phyloP scores from a whole-genome alignment of 2,888 invertebrate genomes.

The Megaustenia siamemsis region DNA sequence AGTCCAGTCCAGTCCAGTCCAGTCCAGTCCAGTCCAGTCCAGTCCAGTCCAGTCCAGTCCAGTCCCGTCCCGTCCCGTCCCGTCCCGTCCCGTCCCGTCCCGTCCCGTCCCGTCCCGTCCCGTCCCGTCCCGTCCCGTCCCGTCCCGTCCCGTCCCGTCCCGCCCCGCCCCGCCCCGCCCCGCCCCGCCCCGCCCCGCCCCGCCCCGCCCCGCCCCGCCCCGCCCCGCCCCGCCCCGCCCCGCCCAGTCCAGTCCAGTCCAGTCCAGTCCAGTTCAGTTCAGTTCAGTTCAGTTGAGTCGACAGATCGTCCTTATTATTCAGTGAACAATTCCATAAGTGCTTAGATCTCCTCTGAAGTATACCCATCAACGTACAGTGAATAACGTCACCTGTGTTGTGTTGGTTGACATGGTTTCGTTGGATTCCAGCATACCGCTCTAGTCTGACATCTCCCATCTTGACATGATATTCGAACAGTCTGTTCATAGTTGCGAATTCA shows the following conservation, averaged over 20 bases:
- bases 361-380: too few relatives aligned
- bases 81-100: conserved; percentile 39
- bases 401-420: too few relatives aligned
- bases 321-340: too few relatives aligned
- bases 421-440: too few relatives aligned
- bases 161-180: conserved; percentile 28
- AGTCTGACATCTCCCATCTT: too few relatives aligned
- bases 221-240: conserved; percentile 29
- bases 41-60: conserved; percentile 19
- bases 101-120: conserved; percentile 42
- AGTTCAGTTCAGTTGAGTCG: conserved; percentile 29
- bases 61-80: conserved; percentile 23
- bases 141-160: conserved; percentile 25
- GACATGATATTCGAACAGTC: too few relatives aligned
- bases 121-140: conserved; percentile 39
- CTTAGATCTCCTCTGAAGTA: too few relatives aligned
- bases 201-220: conserved; percentile 25
- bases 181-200: conserved; percentile 24
- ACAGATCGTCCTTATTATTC: too few relatives aligned
- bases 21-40: conserved; percentile 16
- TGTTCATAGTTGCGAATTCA: too few relatives aligned
- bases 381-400: too few relatives aligned
- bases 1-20: conserved; percentile 11
- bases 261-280: conserved; percentile 34
- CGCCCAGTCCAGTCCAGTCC: conserved; percentile 35